These are phyloP conservation scores for Chionoecetes opilio DNA, from an alignment of 1,140 invertebrate genomes.

Conservation along the genomic window DNA sequence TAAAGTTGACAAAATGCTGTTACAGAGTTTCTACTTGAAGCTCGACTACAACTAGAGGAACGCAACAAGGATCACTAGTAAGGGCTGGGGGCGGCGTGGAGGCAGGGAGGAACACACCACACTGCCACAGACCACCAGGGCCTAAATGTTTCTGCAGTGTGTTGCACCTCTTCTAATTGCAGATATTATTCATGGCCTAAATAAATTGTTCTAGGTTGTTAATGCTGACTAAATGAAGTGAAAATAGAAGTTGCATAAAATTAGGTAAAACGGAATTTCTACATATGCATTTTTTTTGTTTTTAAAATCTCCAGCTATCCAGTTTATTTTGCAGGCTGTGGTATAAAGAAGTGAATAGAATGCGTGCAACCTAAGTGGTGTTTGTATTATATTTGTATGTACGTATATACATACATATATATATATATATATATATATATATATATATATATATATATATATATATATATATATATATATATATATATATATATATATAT, in stretches of 20 bases:
- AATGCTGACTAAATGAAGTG: not conserved
- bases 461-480: slow-evolving; percentile 32
- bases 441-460: slow-evolving; percentile 32
- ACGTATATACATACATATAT: slow-evolving; percentile 7
- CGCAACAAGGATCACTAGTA: not conserved
- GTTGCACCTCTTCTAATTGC: slow-evolving; percentile 5
- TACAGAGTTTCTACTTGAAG: not conserved
- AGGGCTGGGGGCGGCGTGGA: not conserved
- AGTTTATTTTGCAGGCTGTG: not conserved
- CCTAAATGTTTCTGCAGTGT: not conserved
- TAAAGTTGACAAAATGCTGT: not conserved
- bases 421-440: slow-evolving; percentile 32
- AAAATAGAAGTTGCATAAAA: not conserved
- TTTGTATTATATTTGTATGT: not conserved
- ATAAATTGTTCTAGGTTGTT: not conserved
- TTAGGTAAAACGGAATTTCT: not conserved
- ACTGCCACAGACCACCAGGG: slow-evolving; percentile 12
- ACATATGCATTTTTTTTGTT: no score
- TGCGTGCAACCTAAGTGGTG: not conserved
- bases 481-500: slow-evolving; percentile 30
- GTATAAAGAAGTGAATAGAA: not conserved
- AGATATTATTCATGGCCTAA: not conserved
- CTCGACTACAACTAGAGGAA: not conserved
- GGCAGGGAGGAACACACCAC: not conserved
- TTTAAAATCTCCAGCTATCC: slow-evolving; percentile 1